These are phyloP conservation scores for Squalus acanthias DNA, from an alignment of 2,797 vertebrate genomes.

Conservation along the genomic window DNA sequence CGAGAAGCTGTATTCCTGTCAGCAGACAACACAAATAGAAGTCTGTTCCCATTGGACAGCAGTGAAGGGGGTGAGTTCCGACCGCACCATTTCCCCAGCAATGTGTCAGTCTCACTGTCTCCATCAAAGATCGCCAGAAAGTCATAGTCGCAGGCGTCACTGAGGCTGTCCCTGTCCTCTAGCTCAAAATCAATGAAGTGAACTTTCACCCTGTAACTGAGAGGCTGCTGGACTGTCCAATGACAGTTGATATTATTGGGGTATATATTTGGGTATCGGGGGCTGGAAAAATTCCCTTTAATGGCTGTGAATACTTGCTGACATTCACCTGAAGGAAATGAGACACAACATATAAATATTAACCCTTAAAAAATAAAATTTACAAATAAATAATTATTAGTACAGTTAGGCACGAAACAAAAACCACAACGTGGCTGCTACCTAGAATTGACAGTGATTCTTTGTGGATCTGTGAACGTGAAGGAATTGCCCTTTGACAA, in stretches of 20 bases:
- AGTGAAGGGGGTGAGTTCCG: constrained; percentile 61
- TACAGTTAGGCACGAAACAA: not conserved
- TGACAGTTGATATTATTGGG: constrained; percentile 96
- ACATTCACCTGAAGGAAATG: constrained; percentile 73
- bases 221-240: constrained; percentile 77
- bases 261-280: constrained; percentile 81
- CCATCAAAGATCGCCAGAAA: constrained; percentile 76
- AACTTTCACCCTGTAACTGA: constrained; percentile 77
- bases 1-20: constrained; percentile 75
- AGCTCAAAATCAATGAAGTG: constrained; percentile 80
- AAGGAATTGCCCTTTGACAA: not conserved
- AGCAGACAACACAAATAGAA: constrained; percentile 80
- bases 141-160: constrained; percentile 79
- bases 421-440: not conserved
- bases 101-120: constrained; percentile 58
- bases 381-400: not conserved
- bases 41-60: constrained; percentile 69
- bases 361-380: not conserved
- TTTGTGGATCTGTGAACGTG: not conserved
- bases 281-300: constrained; percentile 87
- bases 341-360: constrained; percentile 2
- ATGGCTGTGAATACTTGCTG: constrained; percentile 75
- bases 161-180: constrained; percentile 82
- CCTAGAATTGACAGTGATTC: not conserved
- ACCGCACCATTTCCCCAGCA: constrained; percentile 86